Conservation (phyloP, 2,113 vertebrate genomes). For the Lophura nycthemera region DNA sequence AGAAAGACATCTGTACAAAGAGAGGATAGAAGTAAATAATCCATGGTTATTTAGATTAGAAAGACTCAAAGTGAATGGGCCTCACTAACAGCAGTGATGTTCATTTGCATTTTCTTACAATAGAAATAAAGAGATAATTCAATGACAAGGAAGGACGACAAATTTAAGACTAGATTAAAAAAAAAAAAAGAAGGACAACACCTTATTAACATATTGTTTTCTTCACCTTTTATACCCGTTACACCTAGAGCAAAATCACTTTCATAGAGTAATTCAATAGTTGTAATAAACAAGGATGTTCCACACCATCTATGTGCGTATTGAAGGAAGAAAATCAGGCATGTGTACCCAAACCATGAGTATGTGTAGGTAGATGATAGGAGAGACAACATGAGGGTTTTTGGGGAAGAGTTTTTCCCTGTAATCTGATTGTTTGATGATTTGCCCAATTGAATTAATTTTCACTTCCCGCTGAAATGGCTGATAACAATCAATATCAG, state of each 20-base stretch:
- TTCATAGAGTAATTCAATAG: not conserved
- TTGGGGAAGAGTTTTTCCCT: not conserved
- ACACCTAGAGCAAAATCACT: not conserved
- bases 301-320: not conserved
- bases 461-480: not conserved
- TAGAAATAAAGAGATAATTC: not conserved
- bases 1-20: not conserved
- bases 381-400: not conserved
- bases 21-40: conserved; percentile 11
- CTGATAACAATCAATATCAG: not conserved
- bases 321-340: not conserved
- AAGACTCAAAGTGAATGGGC: not conserved
- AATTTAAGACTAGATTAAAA: not conserved
- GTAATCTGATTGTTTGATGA: not conserved
- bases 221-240: not conserved
- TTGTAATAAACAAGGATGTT: not conserved
- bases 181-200: not conserved
- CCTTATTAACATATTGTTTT: conserved; percentile 37
- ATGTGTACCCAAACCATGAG: fast-evolving
- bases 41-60: not conserved
- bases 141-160: conserved; percentile 13
- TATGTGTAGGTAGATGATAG: fast-evolving
- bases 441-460: not conserved
- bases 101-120: conserved; percentile 8
- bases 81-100: not conserved